Evolutionary conservation across 1,140 invertebrate genomes (phyloP), one percentile per base, ranked within the genome.

Genomic region (Anagrus nilaparvatae): DNA sequence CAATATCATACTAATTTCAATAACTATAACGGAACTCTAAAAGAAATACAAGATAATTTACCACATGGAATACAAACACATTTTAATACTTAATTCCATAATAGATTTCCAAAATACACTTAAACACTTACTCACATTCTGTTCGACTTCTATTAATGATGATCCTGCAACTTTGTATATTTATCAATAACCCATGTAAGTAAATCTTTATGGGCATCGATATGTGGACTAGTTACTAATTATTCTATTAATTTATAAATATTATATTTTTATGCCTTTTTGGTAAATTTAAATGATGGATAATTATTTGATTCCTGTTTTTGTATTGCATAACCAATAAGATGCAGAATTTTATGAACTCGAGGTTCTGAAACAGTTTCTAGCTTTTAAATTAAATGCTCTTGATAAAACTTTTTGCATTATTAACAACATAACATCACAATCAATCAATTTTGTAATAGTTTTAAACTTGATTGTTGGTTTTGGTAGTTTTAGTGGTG

Each of bases 351-450:
- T 71, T 85, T 87, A 47, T 95, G 88, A 17, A 97, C 72, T 67
- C 96, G 92, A 30, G 82, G 78, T 60, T 97, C 94, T 3, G 89
- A 90, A 60, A 91, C n/a, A 94, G 50, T 77, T 81, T 30, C 82
- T 71, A 19, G 87, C 82, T 33, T 79, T 68, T 10, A 83, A 59
- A 63, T 90, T 81, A 1, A 79, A 55, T 3, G 85, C 79, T 13
- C 82, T 68, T 42, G 76, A 70, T 12, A 96, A 68, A 10, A 95
- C 77, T 8, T 77, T 74, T 40, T 80, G 73, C 61, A 95, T 78
- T 17, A 97, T 78, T 48, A 84, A 79, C 12, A 97, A 67, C 72
- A 97, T 87, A 0, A 97, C 79, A 61, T 95, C 90, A 60, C 86
- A 91, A 51, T 95, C 83, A 10, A 97, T 67, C 30, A 99, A 63